Conservation (phyloP, 2,888 invertebrate species). For the Zootermopsis nevadensis region DNA sequence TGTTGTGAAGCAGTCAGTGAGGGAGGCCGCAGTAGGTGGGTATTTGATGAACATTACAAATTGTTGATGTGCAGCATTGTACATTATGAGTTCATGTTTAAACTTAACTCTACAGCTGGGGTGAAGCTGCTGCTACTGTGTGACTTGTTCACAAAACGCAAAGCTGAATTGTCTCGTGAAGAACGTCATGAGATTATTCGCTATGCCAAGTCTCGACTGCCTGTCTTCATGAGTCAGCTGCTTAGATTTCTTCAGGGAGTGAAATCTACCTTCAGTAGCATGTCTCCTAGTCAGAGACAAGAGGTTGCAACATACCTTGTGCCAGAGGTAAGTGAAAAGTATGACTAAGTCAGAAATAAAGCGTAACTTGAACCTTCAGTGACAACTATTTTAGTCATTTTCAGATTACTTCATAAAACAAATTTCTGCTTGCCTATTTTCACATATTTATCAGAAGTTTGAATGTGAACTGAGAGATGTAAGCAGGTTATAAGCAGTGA, state of each 20-base stretch:
- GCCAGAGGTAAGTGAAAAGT: slow-evolving; percentile 68
- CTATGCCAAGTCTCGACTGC: slow-evolving; percentile 73
- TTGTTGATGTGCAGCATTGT: too few relatives aligned
- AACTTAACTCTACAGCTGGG: slow-evolving; percentile 61
- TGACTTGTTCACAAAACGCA: slow-evolving; percentile 73
- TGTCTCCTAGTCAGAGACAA: slow-evolving; percentile 69
- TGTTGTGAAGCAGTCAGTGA: slow-evolving; percentile 71
- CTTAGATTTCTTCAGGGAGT: slow-evolving; percentile 71
- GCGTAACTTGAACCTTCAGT: too few relatives aligned
- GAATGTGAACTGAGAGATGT: too few relatives aligned
- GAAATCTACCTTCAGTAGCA: slow-evolving; percentile 69
- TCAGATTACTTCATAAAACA: too few relatives aligned
- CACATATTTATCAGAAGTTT: too few relatives aligned
- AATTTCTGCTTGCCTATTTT: too few relatives aligned
- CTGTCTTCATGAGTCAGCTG: slow-evolving; percentile 73
- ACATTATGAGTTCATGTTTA: not conserved
- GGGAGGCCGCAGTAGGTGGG: slow-evolving; percentile 72
- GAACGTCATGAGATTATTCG: slow-evolving; percentile 76
- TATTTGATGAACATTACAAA: slow-evolving; percentile 23
- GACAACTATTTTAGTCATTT: too few relatives aligned
- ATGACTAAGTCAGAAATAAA: not conserved
- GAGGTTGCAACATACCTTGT: slow-evolving; percentile 74
- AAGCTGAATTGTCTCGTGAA: slow-evolving; percentile 70
- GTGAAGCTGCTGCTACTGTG: slow-evolving; percentile 71
- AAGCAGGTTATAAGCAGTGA: too few relatives aligned